phyloP scores from a whole-genome alignment of 1,140 invertebrate genomes.

The Bombus difficillimus region DNA sequence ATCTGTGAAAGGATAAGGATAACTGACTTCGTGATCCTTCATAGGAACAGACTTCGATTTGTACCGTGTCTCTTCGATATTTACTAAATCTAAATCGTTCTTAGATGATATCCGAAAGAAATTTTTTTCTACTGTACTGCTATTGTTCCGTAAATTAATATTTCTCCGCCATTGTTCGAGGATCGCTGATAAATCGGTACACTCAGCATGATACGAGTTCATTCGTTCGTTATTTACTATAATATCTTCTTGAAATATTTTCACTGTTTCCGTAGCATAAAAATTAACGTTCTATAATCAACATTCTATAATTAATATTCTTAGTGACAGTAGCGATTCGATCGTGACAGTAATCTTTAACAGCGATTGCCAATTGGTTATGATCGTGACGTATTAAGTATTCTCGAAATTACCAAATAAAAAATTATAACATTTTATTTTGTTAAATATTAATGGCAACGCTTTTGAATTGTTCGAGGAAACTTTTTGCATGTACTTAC shows the following conservation, averaged over 20 bases:
- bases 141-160: not conserved
- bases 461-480: not conserved
- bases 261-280: conserved; percentile 40
- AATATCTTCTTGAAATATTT: not conserved
- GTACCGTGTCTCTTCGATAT: conserved; percentile 7
- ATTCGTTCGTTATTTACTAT: not conserved
- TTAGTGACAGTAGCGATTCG: conserved; percentile 6
- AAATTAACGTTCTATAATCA: conserved; percentile 51
- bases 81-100: not conserved
- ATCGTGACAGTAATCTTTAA: not conserved
- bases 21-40: conserved; percentile 38
- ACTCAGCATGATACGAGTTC: not conserved
- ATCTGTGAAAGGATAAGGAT: conserved; percentile 50
- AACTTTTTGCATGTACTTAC: conserved; percentile 14
- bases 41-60: conserved; percentile 11
- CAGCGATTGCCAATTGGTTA: conserved; percentile 37
- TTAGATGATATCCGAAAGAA: not conserved
- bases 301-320: conserved; percentile 47
- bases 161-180: conserved; percentile 15
- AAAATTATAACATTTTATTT: not conserved
- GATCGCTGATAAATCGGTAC: conserved; percentile 20
- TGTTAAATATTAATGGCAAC: not conserved
- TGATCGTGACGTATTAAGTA: not conserved
- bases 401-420: not conserved
- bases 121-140: not conserved